Evolutionary conservation across 1,140 invertebrate species (phyloP), one percentile per base, ranked within the genome.

Genomic region (Meloidogyne hapla): DNA sequence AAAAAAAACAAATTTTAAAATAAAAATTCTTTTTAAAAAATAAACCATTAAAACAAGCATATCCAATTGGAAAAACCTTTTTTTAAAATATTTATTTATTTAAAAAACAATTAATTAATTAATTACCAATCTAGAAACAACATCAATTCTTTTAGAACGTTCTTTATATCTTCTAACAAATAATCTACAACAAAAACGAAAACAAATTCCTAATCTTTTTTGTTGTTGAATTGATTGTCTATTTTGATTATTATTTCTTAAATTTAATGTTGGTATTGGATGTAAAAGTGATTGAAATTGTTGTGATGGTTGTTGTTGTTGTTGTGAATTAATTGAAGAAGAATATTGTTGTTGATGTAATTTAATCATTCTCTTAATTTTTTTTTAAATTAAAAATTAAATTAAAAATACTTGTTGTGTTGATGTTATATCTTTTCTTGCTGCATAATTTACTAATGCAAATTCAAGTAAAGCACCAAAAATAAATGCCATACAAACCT

Each of bases 361-460:
- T 65, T 78, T 78, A 28, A 78, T 62, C 77, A 62, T 77, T 33
- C 18, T 33, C 38, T 25, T 74, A 8, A 61, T 18, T n/a, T 2
- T 18, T 61, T 38, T 28, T 6, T 21, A 65, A 25, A 77, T 65
- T 21, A 64, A 15, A 9, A 78, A 76, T 62, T 78, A 77, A 18
- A 38, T 40, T 48, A 21, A 23, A 83, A 62, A 15, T 81, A 42
- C 40, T 21, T 82, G 75, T 63, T 83, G 83, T 12, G 73, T 71
- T 23, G 80, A 56, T 23, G 70, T 86, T 18, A 84, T 86, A 74
- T 96, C 94, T 75, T 94, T 95, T 75, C 94, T 91, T 75, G 94
- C 95, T 21, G 94, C 94, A 88, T 96, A 96, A 89, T 96, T 96
- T 70, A 97, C 94, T 69, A 97, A 90, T 38, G 94, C 94, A 87